Evolutionary conservation across 2,888 invertebrate genomes (phyloP), one percentile per base, ranked within the genome.

Genomic region (Idaea aversata): DNA sequence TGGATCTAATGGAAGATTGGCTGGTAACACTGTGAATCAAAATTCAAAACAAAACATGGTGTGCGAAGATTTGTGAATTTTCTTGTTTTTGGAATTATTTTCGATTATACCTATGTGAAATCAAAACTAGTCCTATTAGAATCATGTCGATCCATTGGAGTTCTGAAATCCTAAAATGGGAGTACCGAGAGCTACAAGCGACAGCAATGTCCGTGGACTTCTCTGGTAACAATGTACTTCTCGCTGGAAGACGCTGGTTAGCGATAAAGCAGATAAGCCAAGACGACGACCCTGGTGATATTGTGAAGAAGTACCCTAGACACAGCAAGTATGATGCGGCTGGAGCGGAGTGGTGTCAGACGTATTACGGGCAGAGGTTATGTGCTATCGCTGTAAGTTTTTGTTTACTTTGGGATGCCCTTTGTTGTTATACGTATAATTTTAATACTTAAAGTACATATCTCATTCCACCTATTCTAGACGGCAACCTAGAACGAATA

Each of bases 241-340:
- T 98, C 71, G 98, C 98, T 16, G 98, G 98, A 93, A 90, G 95
- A 10, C 87, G 97, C 75, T 96, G 96, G 88, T 93, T 98, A 66
- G 97, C 97, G 3, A 94, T 98, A 63, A 95, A 93, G 70, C 86
- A 95, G 65, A 93, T 97, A 75, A 95, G 96, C 76, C 89, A 98
- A 62, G 96, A 96, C 70, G 95, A 96, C 68, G 94, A 95, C 63
- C 93, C 95, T 0, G 94, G 94, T 10, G 96, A 95, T 76, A 94
- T 94, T 1, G 91, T 97, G 10, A 95, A 95, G 72, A 97, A 97
- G 78, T 96, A 97, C 80, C 95, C 96, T 36, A 94, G 98, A 25
- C 97, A 98, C 80, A 98, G 98, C 82, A 98, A 98, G 91, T 98
- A 98, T 88, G 98, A 98, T 85, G 97, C 98, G 0, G 97, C 97